Evolutionary conservation across 1,140 invertebrate genomes (phyloP).

Genomic region (Papilio machaon): DNA sequence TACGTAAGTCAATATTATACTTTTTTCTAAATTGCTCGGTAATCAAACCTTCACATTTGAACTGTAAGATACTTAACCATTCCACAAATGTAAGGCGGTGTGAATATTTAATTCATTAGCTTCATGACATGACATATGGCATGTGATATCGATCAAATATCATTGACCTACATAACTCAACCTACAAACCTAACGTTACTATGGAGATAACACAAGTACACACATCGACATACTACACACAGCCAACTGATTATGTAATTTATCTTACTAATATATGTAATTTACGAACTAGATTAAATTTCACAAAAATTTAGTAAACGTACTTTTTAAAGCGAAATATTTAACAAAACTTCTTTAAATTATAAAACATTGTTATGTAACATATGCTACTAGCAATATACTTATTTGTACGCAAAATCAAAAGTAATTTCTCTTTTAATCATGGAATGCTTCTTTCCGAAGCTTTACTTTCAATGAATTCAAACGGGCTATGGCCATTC

Average conservation of each 20-base stretch:
- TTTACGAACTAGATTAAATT: neutral
- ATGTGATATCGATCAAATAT: conserved; percentile 12
- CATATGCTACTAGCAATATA: no score
- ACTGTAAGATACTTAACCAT: neutral
- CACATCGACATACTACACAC: neutral
- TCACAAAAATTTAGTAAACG: neutral
- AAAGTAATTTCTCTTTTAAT: no score
- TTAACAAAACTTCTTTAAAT: no score
- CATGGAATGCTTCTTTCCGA: no score
- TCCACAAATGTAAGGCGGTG: conserved; percentile 22
- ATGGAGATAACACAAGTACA: conserved; percentile 31
- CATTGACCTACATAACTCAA: conserved; percentile 25
- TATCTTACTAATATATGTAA: neutral
- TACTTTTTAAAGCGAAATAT: neutral
- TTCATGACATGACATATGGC: neutral
- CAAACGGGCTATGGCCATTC: no score
- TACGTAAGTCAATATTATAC: no score
- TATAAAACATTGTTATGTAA: no score
- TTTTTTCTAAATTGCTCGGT: neutral
- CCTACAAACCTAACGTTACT: neutral
- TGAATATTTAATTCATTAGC: neutral
- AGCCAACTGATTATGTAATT: conserved; percentile 6
- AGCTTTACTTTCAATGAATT: no score
- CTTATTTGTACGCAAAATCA: no score
- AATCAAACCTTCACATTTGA: neutral